Base-by-base conservation (phyloP, 2,797 vertebrate species). In the Melanotaenia pygmaea region DNA sequence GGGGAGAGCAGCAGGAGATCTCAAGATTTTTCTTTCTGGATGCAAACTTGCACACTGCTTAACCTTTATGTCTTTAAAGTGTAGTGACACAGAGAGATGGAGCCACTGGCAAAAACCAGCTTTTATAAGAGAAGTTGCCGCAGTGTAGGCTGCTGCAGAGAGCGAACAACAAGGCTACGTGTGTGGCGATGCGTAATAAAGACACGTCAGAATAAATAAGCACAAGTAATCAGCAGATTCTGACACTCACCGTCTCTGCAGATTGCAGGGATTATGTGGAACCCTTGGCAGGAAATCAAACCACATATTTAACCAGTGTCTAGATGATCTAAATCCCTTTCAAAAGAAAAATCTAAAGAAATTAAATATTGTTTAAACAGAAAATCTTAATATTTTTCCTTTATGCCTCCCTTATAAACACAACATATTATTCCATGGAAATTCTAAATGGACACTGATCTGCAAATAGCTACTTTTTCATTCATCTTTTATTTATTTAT, bases 41-140 rank as follows among this genome's bases (percentile, higher is more conserved):
- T 74, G 70, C 60, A 78, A 79, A 79, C 62, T 60, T 82, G 59
- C 20, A n/a, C 81, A 70, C 71, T 69, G 82, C 80, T 43, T 91
- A 86, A 91, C 91, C 89, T 93, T 90, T 90, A 79, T 85, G 85
- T 88, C 79, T 79, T 54, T 80, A 83, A 88, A 91, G 82, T 79
- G 87, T 84, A 70, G 83, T 87, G 84, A 89, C 88, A 92, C 78
- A 83, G 69, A 89, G 84, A 71, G 83, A 92, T 67, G 71, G 71
- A 86, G 89, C 92, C 89, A 87, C 69, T 90, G 92, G 91, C 91
- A 91, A 91, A 89, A 71, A 92, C 83, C 89, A 89, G 81, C 80
- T 86, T 90, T 84, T 83, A 67, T 68, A 68, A 77, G 74, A 66
- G 74, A 76, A 88, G 82, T 79, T 84, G 73, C 70, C 73, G 71